Percentiles rank a stretch among this genome's conserved stretches.
phyloP scores from a whole-genome alignment of 2,113 vertebrate species.

The Columba livia region DNA sequence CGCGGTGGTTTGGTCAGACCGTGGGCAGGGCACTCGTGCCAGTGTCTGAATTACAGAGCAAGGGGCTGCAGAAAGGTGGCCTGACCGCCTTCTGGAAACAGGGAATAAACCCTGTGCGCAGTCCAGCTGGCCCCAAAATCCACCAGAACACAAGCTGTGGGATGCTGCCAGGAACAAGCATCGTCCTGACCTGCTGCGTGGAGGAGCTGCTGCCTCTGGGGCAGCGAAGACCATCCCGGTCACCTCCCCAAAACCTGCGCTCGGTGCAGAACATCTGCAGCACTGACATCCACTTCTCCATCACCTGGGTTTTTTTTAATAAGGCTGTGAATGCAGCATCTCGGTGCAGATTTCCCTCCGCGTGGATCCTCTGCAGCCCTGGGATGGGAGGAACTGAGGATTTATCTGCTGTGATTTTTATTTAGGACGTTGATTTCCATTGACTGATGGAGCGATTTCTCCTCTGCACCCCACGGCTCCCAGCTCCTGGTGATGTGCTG shows the following conservation, averaged over 20 bases:
- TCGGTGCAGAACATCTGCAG: not conserved
- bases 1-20: fast-evolving
- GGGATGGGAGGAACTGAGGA: fast-evolving
- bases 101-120: fast-evolving
- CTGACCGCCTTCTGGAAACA: not conserved
- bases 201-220: fast-evolving
- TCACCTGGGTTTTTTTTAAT: fast-evolving
- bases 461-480: fast-evolving
- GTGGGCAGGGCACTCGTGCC: fast-evolving
- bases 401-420: not conserved
- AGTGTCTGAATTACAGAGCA: not conserved
- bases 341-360: not conserved
- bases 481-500: not conserved
- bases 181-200: not conserved
- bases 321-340: not conserved
- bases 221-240: fast-evolving
- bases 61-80: not conserved
- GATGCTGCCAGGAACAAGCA: not conserved
- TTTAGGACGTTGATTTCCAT: not conserved
- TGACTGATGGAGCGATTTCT: not conserved
- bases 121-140: not conserved
- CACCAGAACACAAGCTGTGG: fast-evolving
- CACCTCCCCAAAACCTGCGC: fast-evolving
- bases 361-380: not conserved
- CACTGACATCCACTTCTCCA: fast-evolving